Evolutionary conservation across 2,113 vertebrate genomes (phyloP), one percentile per base, ranked within the genome.

Genomic region (Riparia riparia): DNA sequence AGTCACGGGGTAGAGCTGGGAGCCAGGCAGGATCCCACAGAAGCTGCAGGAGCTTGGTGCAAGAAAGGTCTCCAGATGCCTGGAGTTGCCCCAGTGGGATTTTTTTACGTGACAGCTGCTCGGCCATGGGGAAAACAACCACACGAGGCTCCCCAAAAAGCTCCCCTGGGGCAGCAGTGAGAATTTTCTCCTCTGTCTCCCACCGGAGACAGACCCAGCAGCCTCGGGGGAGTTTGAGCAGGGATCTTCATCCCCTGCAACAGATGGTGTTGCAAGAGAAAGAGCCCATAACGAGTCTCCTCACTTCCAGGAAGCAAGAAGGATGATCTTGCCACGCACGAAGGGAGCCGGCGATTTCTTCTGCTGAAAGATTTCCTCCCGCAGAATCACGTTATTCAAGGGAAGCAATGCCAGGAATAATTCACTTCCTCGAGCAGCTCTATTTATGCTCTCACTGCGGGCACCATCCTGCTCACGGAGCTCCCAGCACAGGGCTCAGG

Each of bases 301-400:
- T 68, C 94, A 51, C 71, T 69, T 95, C 92, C 69, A 94, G 95
- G 92, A 96, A 96, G 66, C 65, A 88, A 95, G 91, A 95, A 53
- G 57, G 82, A 96, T 78, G 91, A 6, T 24, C 78, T 72, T 78
- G 81, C 94, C 91, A 93, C 22, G 92, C 97, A 97, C 2, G 28
- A 86, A 96, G 85, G 91, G 95, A 97, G 70, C 19, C 1, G 9
- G 79, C 2, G 5, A 95, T 96, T 96, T 47, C 92, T 96, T 87
- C 7, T 16, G 44, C 95, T 89, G 76, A 74, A 66, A 95, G 91
- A 93, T 81, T 74, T 81, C 93, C 91, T 92, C 84, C 91, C 25
- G 74, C 81, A 79, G 64, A 76, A 71, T 25, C 66, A 9, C 72
- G 65, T 63, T 12, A 53, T 70, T 84, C 37, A 25, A 18, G 9